A percentile compares a stretch with the other conserved stretches of the same genome.
Conservation (phyloP, 2,113 vertebrate genomes). For the Illadopsis cleaveri region DNA sequence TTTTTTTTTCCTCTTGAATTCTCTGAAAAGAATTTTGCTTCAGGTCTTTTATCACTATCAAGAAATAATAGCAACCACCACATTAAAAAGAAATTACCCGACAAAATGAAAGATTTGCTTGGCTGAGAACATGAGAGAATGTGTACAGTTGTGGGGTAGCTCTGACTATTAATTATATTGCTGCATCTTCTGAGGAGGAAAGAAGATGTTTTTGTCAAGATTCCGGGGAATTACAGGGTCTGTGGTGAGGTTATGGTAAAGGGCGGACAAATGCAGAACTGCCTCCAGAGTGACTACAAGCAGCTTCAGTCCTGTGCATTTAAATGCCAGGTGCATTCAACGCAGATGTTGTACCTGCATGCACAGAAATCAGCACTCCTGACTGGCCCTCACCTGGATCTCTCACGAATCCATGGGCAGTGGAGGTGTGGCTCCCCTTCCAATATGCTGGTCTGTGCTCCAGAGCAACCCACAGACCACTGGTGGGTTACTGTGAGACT, state of each 20-base stretch:
- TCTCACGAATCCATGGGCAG: rapidly evolving
- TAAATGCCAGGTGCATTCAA: not conserved
- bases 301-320: not conserved
- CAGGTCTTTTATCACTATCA: slow-evolving; percentile 49
- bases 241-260: not conserved
- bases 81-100: slow-evolving; percentile 59
- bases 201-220: not conserved
- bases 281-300: not conserved
- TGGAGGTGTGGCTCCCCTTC: not conserved
- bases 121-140: not conserved
- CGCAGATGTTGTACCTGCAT: not conserved
- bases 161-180: slow-evolving; percentile 1
- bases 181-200: not conserved
- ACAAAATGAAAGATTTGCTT: slow-evolving; percentile 61
- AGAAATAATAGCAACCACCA: slow-evolving; percentile 52
- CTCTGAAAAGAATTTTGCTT: slow-evolving; percentile 40
- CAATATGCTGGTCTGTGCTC: rapidly evolving
- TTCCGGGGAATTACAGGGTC: not conserved
- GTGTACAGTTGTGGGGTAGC: not conserved
- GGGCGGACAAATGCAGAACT: not conserved
- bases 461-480: not conserved
- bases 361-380: rapidly evolving
- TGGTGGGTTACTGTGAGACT: not conserved
- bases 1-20: slow-evolving; percentile 27
- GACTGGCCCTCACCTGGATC: too few species aligned